Base-by-base conservation (phyloP, 1,140 invertebrate species). In the Cryptotermes secundus region DNA sequence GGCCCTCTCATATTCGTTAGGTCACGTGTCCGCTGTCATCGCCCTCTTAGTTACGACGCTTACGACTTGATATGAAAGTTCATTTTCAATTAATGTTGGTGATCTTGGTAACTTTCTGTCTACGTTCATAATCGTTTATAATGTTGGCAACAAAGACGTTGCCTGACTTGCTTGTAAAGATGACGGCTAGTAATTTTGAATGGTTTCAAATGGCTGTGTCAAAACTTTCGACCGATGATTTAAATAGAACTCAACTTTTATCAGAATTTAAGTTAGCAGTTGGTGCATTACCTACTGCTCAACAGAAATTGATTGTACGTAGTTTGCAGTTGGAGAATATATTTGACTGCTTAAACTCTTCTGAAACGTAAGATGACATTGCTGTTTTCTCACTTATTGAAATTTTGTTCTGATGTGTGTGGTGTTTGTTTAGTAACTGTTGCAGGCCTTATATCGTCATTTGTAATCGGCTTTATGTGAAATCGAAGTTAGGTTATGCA, bases 301-400 rank as follows among this genome's bases (percentile, higher is more conserved):
- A 83, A 38, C 72, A 38, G 53, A 72, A 79, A 36, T 83, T 34
- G 34, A 31, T 90, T n/a, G 85, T 87, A 53, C 81, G 83, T 3
- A 87, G 86, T 86, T 84, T 90, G 34, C 86, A 90, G 83, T 86
- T 89, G 53, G 86, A 83, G 14, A 85, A 84, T 24, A 83, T 90
- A 12, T 88, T 90, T 85, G 80, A 85, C 34, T 86, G 90, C 34
- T 81, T 90, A 89, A 89, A 89, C 88, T 89, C 88, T 10, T 88
- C 87, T 86, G 88, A 90, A 85, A 89, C 87, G 90, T 91, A 89
- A 34, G 87, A 86, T 87, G 85, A 86, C 72, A 59, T 19, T 31
- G 79, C 79, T 83, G 42, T 84, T 86, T 88, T 86, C 59, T 34
- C 45, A 6, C 3, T 80, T 83, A 79, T 45, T 49, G 65, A 9